Evolutionary conservation across 2,113 vertebrate genomes (phyloP).

Genomic region (Paraplagusia blochii): DNA sequence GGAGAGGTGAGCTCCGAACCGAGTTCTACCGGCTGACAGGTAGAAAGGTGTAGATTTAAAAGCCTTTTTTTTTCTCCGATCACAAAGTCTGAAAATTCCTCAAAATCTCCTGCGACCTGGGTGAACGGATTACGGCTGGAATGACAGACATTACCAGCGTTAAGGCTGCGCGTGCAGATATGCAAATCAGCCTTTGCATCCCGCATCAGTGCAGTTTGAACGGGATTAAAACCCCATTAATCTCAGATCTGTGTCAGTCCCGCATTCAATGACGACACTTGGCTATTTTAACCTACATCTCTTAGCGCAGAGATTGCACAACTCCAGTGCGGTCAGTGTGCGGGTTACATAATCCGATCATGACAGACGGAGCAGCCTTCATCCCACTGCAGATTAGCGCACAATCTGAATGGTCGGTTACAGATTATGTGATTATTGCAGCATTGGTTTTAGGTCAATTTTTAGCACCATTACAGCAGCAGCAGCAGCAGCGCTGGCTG

Average conservation of each 20-base stretch:
- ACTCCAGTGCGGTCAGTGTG: not conserved
- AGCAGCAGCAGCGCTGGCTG: constrained; percentile 41
- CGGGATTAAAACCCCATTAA: constrained; percentile 4
- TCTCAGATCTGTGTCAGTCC: constrained; percentile 12
- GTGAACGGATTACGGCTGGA: too few species aligned
- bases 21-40: not conserved
- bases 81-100: too few species aligned
- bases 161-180: constrained; percentile 4
- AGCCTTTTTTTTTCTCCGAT: too few species aligned
- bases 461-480: constrained; percentile 12
- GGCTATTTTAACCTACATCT: not conserved
- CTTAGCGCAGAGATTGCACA: not conserved
- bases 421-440: too few species aligned
- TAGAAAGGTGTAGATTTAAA: too few species aligned
- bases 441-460: too few species aligned
- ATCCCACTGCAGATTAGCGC: constrained; percentile 53
- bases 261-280: not conserved
- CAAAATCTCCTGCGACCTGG: too few species aligned
- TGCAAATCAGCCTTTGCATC: constrained; percentile 13
- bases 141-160: constrained; percentile 9
- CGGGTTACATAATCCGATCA: constrained; percentile 17
- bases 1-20: constrained; percentile 7
- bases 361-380: not conserved
- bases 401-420: constrained; percentile 53
- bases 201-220: constrained; percentile 28